Base-by-base conservation (phyloP, 2,888 invertebrate species). In the Cryptus viduatorius region DNA sequence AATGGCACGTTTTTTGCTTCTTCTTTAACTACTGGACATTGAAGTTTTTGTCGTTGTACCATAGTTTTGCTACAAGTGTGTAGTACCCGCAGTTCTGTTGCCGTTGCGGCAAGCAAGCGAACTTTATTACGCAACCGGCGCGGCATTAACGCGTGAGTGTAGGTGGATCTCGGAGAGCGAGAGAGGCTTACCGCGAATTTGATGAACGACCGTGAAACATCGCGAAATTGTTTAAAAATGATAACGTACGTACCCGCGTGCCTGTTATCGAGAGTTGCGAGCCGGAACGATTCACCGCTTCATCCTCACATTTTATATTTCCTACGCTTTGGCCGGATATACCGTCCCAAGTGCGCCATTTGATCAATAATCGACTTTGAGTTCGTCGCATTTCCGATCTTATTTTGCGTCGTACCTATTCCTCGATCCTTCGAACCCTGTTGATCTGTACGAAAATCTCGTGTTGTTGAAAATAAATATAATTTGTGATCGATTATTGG, bases 211-310 rank as follows among this genome's bases (percentile, higher is more conserved):
- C 19, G 24, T 48, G 29, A 68, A 68, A 44, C 44, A 46, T 16
- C 44, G 46, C 44, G 24, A 44, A 68, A 68, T 24, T 16, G n/a
- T 46, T 68, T 1, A 48, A 68, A 68, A 72, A 72, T 72, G 37
- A 46, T 59, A 72, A 72, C 44, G 16, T 59, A 59, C 72, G 72
- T 67, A 67, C 14, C 37, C n/a, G 72, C 56, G 59, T 59, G 42
- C 37, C 37, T 37, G 59, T 72, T 72, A 72, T 72, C 72, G 72
- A 59, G 59, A 59, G 72, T 46, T 56, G 42, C 72, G 59, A 72
- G 44, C 44, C 59, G 72, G 72, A 72, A 72, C 56, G 31, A n/a
- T n/a, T 5, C 10, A n/a, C 5, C 56, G 56, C 53, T 56, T 56
- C 37, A 65, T 75, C 12, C 31, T 64, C 4, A 12, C 67, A 1